A percentile compares a stretch with the other conserved stretches of the same genome.
Evolutionary conservation across 2,888 invertebrate species (phyloP).

Genomic region (Galerucella pusilla): DNA sequence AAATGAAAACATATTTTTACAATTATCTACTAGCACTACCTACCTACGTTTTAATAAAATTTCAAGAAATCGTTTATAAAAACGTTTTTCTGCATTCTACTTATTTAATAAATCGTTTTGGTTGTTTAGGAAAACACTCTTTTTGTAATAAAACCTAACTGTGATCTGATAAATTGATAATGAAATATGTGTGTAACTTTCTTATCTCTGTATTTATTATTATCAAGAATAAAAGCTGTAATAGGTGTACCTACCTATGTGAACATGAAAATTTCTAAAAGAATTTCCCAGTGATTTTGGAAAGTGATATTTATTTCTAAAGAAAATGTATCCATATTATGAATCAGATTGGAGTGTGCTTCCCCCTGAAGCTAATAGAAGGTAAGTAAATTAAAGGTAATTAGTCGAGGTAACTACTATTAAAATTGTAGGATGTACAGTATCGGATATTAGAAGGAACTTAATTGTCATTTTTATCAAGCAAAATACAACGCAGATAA

Average conservation of each 20-base stretch:
- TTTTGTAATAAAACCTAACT: constrained; percentile 26
- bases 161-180: constrained; percentile 49
- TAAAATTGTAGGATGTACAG: not conserved
- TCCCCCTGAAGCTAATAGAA: constrained; percentile 86
- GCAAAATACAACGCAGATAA: not conserved
- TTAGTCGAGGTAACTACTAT: not conserved
- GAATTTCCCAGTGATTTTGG: constrained; percentile 25
- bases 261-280: constrained; percentile 31
- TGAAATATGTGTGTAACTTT: constrained; percentile 48
- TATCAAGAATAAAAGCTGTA: constrained; percentile 44
- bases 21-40: no score
- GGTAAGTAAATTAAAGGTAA: constrained; percentile 67
- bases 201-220: constrained; percentile 53
- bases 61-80: not conserved
- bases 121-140: constrained; percentile 22
- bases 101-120: not conserved
- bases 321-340: constrained; percentile 71
- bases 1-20: no score
- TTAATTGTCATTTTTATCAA: not conserved
- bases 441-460: not conserved
- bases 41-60: not conserved
- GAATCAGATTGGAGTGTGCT: constrained; percentile 88
- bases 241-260: constrained; percentile 23
- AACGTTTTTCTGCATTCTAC: not conserved
- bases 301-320: constrained; percentile 26